Evolutionary conservation across 1,140 invertebrate species (phyloP).

Genomic region (Orius insidiosus): DNA sequence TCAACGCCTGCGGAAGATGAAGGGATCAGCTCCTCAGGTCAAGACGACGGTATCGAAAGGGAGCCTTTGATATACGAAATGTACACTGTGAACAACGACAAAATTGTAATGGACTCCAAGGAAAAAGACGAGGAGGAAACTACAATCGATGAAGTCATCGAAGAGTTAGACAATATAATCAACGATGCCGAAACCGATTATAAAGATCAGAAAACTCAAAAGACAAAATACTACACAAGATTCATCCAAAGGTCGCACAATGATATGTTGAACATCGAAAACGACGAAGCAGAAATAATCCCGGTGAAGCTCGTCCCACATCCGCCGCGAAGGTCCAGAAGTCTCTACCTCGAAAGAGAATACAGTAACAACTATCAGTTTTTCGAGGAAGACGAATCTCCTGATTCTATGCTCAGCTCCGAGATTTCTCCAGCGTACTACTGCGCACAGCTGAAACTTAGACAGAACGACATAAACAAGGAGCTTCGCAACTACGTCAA

Average conservation of each 20-base stretch:
- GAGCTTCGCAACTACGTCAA: conserved; percentile 6
- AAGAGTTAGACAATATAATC: conserved; percentile 65
- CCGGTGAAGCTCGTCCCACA: conserved; percentile 41
- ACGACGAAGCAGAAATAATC: conserved; percentile 37
- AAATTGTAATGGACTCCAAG: conserved; percentile 28
- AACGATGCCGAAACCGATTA: conserved; percentile 63
- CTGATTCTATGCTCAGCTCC: conserved; percentile 48
- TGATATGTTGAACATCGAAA: not conserved
- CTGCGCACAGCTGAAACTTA: conserved; percentile 3
- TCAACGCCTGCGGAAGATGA: conserved; percentile 69
- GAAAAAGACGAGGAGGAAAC: conserved; percentile 39
- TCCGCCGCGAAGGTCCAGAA: conserved; percentile 36
- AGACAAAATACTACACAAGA: conserved; percentile 17
- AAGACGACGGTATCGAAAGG: conserved; percentile 27
- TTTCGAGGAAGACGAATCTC: conserved; percentile 46
- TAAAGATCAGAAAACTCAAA: conserved; percentile 18
- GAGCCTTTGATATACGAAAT: conserved; percentile 42
- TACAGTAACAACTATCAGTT: conserved; percentile 21
- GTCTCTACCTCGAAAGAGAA: conserved; percentile 29
- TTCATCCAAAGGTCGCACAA: conserved; percentile 11
- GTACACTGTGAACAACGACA: conserved; percentile 39
- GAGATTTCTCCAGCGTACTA: conserved; percentile 2
- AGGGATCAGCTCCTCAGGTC: conserved; percentile 66
- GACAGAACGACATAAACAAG: not conserved
- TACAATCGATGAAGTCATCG: conserved; percentile 73